Base-by-base conservation (phyloP, 2,113 vertebrate genomes). In the Rhinolophus ferrumequinum region DNA sequence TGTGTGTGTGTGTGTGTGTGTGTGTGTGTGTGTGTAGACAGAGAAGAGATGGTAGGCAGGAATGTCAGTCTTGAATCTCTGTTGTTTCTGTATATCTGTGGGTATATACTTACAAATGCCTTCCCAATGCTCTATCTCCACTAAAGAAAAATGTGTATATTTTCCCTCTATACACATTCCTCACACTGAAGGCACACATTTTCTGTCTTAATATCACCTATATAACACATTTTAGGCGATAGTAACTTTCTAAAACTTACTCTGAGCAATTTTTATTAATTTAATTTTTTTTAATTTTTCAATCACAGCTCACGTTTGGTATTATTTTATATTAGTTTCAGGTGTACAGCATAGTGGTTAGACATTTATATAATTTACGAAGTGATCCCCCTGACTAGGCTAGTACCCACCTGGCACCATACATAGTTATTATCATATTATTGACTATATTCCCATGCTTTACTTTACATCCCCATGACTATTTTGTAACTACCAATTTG, bases 71-170 rank as follows among this genome's bases (percentile, higher is more conserved):
- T 80, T 93, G 50, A 54, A 26, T 88, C n/a, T n/a, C 0, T 54
- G 58, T 28, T 94, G 26, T 54, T 85, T 95, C 75, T 75, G 6
- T 83, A 3, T 66, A 38, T 88, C 13, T 85, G 35, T 72, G 73
- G 73, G 7, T 18, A 52, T 66, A 60, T 30, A 19, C 76, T 60
- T 81, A 80, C 50, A 80, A 90, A 75, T 94, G 38, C 24, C 47
- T 52, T 76, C 30, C 47, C 76, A 13, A 41, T 44, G 35, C 56
- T 30, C 8, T 12, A 16, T 81, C 14, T 72, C 41, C 33, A 79
- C 35, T 86, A 26, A 93, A 83, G 80, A 96, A 91, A 91, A 50
- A 35, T 79, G 8, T 72, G 54, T 87, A 22, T 81, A 11, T 92
- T 92, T 96, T 94, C 33, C 26, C 8, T 80, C 24, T 80, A 5